Percentiles rank a stretch among this genome's conserved stretches.
These are phyloP conservation scores for Clamator glandarius DNA, from an alignment of 2,797 vertebrate genomes.

Conservation along the genomic window DNA sequence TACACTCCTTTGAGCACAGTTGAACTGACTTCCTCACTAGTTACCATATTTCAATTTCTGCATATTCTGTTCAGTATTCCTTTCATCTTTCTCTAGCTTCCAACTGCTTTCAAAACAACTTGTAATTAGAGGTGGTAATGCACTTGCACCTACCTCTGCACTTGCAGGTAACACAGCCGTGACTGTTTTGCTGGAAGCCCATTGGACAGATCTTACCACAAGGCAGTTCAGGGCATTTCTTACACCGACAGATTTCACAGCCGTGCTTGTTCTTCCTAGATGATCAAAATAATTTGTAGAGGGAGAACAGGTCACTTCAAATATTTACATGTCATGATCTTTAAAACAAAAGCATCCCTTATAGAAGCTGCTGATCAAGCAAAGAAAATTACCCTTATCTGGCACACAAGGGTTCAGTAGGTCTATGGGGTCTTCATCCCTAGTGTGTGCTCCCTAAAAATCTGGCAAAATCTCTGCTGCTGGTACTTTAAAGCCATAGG, in stretches of 20 bases:
- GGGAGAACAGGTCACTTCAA: slow-evolving; percentile 53
- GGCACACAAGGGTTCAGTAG: not conserved
- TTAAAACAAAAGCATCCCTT: not conserved
- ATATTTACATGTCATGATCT: not conserved
- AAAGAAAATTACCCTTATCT: not conserved
- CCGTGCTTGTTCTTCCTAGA: slow-evolving; percentile 91
- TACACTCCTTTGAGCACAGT: not conserved
- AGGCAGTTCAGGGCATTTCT: slow-evolving; percentile 86
- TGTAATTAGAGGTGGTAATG: not conserved
- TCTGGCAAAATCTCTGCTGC: not conserved
- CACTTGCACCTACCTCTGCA: slow-evolving; percentile 82
- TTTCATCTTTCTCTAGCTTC: not conserved
- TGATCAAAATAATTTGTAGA: slow-evolving; percentile 43
- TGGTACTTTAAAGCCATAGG: not conserved
- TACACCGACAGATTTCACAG: slow-evolving; percentile 90
- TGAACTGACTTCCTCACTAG: not conserved
- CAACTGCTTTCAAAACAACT: not conserved
- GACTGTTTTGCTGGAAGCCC: slow-evolving; percentile 86
- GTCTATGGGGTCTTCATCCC: not conserved
- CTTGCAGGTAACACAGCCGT: slow-evolving; percentile 86
- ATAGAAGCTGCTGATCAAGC: not conserved
- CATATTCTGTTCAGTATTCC: not conserved
- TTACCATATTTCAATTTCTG: not conserved
- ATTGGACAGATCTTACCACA: slow-evolving; percentile 87
- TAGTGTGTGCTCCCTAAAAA: not conserved